Conservation (phyloP, 1,140 invertebrate species). For the Drosophila prosaltans region DNA sequence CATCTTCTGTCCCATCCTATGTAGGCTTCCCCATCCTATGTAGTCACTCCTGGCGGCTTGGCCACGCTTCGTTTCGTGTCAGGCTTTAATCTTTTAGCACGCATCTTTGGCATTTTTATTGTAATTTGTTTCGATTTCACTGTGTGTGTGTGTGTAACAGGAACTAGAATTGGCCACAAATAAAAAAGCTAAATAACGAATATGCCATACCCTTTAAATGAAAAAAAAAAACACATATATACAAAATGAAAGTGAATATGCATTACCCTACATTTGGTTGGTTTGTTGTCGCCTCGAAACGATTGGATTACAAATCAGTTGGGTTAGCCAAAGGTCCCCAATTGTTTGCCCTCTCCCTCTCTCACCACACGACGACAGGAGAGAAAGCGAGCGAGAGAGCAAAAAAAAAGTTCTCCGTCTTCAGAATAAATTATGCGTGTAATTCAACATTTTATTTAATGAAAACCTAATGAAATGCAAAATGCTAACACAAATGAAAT, state of each 20-base stretch:
- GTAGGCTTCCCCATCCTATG: not conserved
- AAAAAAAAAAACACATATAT: not conserved
- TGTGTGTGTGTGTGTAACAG: slow-evolving; percentile 13
- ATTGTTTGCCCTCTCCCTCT: not conserved
- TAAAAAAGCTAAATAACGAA: slow-evolving; percentile 26
- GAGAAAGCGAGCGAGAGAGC: not conserved
- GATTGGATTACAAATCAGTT: not conserved
- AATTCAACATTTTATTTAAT: slow-evolving; percentile 83
- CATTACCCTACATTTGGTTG: not conserved
- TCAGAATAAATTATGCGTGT: slow-evolving; percentile 81
- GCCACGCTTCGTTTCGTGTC: slow-evolving; percentile 73
- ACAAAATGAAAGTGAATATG: not conserved
- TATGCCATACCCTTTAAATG: not conserved
- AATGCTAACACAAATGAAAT: slow-evolving; percentile 82
- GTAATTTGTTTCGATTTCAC: slow-evolving; percentile 78
- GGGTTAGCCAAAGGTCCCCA: slow-evolving; percentile 11
- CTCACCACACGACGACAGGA: not conserved
- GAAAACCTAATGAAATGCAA: slow-evolving; percentile 83
- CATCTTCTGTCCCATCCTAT: slow-evolving; percentile 6
- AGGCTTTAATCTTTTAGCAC: slow-evolving; percentile 79
- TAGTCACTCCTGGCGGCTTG: slow-evolving; percentile 10
- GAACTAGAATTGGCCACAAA: not conserved
- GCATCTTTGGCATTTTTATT: slow-evolving; percentile 81
- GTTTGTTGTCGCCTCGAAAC: not conserved
- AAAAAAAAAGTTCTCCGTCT: slow-evolving; percentile 12